Base-by-base conservation (phyloP, 2,113 vertebrate genomes). In the Cheilinus undulatus region DNA sequence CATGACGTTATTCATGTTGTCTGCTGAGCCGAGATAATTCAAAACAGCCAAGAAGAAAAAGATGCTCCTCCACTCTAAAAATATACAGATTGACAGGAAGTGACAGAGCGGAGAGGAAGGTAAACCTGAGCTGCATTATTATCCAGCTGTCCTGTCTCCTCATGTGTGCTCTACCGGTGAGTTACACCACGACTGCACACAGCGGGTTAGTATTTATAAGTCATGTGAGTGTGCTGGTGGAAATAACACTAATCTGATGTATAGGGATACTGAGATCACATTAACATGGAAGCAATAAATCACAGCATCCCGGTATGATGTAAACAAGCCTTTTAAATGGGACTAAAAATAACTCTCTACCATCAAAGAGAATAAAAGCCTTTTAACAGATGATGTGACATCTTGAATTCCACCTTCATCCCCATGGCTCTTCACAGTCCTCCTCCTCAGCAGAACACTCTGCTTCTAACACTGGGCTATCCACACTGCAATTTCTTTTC, bases 51-150 rank as follows among this genome's bases (percentile, higher is more conserved):
- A 45, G 13, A 57, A 4, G 14, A 17, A 2, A 28, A 28, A 22
- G 34, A 50, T 15, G 68, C 50, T 52, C 12, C 5, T 22, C 50
- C 76, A 22, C 40, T 64, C 82, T 85, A 82, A 83, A 85, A 83
- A 83, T 85, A 85, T 58, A 30, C 66, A 28, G 27, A 50, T 61
- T 80, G 79, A 87, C n/a, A n/a, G 73, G 51, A 74, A 77, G 30
- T 54, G 79, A 80, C 72, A 72, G 69, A 80, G 19, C 17, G 7
- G 51, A 64, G 64, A 62, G 34, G 11, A 24, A 50, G 71, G 54
- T 40, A 70, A 66, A 81, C 71, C 82, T 82, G 78, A 79, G 60
- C 32, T 49, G 78, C 54, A 76, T 69, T 76, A 71, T 73, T 76
- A 70, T 76, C 72, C 20, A 34, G 38, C 4, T 5, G 40, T 42